Percentiles rank a stretch among this genome's conserved stretches.
Evolutionary conservation across 2,113 vertebrate genomes (phyloP).

Genomic region (Abramis brama): DNA sequence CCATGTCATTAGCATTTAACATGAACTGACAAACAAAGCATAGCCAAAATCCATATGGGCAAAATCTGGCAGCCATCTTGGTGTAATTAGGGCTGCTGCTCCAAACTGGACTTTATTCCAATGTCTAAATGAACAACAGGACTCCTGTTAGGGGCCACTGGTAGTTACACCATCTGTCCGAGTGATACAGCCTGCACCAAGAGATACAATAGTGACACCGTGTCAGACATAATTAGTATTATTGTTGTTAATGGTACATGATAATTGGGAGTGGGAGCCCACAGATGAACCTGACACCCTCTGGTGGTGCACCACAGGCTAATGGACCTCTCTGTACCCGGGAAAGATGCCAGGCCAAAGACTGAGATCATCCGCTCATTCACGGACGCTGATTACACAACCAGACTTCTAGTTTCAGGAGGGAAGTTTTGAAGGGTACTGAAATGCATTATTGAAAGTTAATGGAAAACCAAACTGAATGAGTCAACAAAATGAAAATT

Average conservation of each 20-base stretch:
- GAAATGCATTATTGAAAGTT: background rate
- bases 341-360: slow-evolving; percentile 22
- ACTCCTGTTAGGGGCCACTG: background rate
- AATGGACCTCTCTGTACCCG: slow-evolving; percentile 15
- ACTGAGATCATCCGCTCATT: slow-evolving; percentile 21
- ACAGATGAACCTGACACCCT: slow-evolving; percentile 27
- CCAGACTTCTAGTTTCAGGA: background rate
- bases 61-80: background rate
- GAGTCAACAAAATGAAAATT: slow-evolving; percentile 8
- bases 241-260: slow-evolving; percentile 19
- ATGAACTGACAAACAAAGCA: background rate
- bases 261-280: slow-evolving; percentile 9
- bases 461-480: background rate
- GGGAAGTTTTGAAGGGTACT: background rate
- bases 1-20: slow-evolving; percentile 15
- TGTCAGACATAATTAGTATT: slow-evolving; percentile 33
- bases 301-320: slow-evolving; percentile 21
- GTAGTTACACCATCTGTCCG: slow-evolving; percentile 3
- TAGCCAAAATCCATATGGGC: background rate
- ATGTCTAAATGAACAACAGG: background rate
- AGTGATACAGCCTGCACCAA: background rate
- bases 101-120: background rate
- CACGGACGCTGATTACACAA: slow-evolving; percentile 6
- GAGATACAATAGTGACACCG: slow-evolving; percentile 23
- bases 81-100: background rate